Conservation (phyloP, 2,888 invertebrate species). For the Drosophila incognita region DNA sequence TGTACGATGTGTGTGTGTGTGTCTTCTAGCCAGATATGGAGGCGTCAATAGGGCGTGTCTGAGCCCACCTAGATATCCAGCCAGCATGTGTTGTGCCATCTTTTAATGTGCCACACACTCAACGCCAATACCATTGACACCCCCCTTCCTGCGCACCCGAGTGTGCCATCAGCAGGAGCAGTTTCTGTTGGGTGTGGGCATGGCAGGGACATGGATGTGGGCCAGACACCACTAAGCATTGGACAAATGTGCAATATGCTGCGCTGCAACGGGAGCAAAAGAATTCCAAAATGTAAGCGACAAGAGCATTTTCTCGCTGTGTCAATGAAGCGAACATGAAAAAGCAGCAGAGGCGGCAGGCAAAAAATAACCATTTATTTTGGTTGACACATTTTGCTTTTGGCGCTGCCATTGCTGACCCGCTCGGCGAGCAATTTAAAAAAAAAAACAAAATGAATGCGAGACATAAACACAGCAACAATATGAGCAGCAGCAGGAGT, state of each 20-base stretch:
- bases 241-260: slow-evolving; percentile 70
- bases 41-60: slow-evolving; percentile 33
- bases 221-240: slow-evolving; percentile 53
- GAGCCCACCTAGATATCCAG: slow-evolving; percentile 45
- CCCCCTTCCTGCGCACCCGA: slow-evolving; percentile 6
- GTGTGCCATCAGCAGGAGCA: slow-evolving; percentile 14
- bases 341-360: slow-evolving; percentile 29
- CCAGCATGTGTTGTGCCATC: slow-evolving; percentile 52
- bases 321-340: slow-evolving; percentile 63
- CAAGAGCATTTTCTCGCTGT: slow-evolving; percentile 47
- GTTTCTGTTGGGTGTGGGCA: slow-evolving; percentile 64
- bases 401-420: slow-evolving; percentile 55
- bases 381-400: slow-evolving; percentile 68
- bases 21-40: slow-evolving; percentile 28
- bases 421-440: slow-evolving; percentile 68
- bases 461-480: slow-evolving; percentile 52
- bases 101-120: slow-evolving; percentile 71
- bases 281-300: slow-evolving; percentile 45
- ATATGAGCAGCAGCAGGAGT: slow-evolving; percentile 11
- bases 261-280: slow-evolving; percentile 48
- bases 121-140: slow-evolving; percentile 28
- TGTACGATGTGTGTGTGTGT: slow-evolving; percentile 5
- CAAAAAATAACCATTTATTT: slow-evolving; percentile 63
- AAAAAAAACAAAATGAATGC: slow-evolving; percentile 18
- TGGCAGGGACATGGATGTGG: slow-evolving; percentile 50